Conservation (phyloP, 2,888 invertebrate genomes). For the Miltochrista miniata region DNA sequence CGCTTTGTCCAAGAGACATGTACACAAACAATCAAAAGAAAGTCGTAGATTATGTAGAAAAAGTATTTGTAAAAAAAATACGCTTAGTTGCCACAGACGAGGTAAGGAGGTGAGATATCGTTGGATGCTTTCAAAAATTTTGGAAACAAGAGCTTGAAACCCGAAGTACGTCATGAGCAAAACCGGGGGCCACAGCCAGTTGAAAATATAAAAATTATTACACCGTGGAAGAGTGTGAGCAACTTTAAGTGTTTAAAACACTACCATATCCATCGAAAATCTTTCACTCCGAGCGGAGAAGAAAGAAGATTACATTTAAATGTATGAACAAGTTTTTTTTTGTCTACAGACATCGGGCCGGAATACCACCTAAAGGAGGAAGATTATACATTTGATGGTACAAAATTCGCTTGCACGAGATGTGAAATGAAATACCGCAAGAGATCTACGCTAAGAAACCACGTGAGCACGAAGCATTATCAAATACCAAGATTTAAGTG, state of each 20-base stretch:
- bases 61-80: no score
- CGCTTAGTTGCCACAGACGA: no score
- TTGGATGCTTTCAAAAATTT: no score
- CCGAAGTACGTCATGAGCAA: no score
- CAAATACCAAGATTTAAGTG: constrained; percentile 38
- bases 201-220: no score
- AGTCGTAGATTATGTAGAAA: no score
- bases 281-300: background rate
- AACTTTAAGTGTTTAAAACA: background rate
- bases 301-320: background rate
- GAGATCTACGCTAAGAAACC: constrained; percentile 47
- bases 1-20: no score
- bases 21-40: no score
- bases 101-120: no score
- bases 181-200: no score
- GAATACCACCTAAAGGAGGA: constrained; percentile 35
- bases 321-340: constrained; percentile 40
- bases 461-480: constrained; percentile 62
- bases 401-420: constrained; percentile 43
- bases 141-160: no score
- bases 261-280: background rate
- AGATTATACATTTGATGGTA: constrained; percentile 53
- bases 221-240: no score
- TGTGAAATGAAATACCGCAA: constrained; percentile 59
- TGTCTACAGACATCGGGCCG: constrained; percentile 50